Evolutionary conservation across 1,140 invertebrate genomes (phyloP), one percentile per base, ranked within the genome.

Genomic region (Drosophila quadrilineata): DNA sequence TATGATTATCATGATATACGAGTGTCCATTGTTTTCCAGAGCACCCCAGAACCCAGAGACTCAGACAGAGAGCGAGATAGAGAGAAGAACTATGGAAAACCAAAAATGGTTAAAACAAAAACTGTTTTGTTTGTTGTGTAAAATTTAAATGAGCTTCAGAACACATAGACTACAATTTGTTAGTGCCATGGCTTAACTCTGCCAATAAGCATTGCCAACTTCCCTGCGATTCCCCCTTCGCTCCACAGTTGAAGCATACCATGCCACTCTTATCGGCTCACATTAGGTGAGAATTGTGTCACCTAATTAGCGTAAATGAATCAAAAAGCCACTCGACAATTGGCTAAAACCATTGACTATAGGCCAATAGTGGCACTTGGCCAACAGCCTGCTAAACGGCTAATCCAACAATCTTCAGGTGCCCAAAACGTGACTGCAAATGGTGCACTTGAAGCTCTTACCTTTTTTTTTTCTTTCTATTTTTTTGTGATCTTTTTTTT

Each of bases 211-310:
- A n/a, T n/a, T n/a, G n/a, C n/a, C n/a, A n/a, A n/a, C n/a, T n/a
- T n/a, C n/a, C n/a, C n/a, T n/a, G n/a, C n/a, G n/a, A n/a, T n/a
- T n/a, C n/a, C n/a, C n/a, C n/a, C n/a, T n/a, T n/a, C n/a, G n/a
- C n/a, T n/a, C 22, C 52, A 54, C 52, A 65, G 49, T 35, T 53
- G 60, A 29, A 50, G 9, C 36, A 40, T n/a, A n/a, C n/a, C 57
- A 79, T 85, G 85, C 79, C 62, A 36, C 48, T 31, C 62, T 82
- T 87, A 87, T 87, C 85, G 74, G 71, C 71, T 62, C 75, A 84
- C 85, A 87, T 87, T 87, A 87, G 79, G 85, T 87, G 85, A 87
- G 85, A 87, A 87, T 87, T 87, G 85, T 87, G 85, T 87, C 85
- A 87, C 85, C 85, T 87, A 87, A 87, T 87, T 87, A 87, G 75